phyloP scores from a whole-genome alignment of 2,888 invertebrate species.

The Pocota personata region DNA sequence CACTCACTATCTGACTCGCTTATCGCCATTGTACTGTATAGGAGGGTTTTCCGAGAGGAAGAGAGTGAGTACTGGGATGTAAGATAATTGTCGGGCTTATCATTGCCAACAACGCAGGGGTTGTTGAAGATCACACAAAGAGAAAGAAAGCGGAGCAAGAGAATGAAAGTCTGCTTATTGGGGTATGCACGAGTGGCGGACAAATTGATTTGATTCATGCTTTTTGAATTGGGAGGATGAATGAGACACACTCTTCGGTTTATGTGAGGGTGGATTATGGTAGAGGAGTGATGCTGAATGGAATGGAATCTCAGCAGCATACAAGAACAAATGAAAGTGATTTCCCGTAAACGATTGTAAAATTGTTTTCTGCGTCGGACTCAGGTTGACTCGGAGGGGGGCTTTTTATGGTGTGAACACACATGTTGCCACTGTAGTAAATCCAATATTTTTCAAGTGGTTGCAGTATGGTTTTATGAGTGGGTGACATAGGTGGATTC shows the following conservation, averaged over 20 bases:
- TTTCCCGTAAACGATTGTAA: conserved; percentile 58
- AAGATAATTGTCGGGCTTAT: conserved; percentile 66
- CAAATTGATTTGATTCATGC: conserved; percentile 70
- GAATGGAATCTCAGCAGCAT: conserved; percentile 5
- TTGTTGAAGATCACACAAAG: conserved; percentile 66
- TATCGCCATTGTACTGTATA: conserved; percentile 46
- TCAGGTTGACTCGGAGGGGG: not conserved
- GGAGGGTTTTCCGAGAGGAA: conserved; percentile 36
- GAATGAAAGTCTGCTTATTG: conserved; percentile 27
- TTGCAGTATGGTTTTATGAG: conserved; percentile 35
- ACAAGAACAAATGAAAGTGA: conserved; percentile 48
- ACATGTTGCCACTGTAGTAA: conserved; percentile 45
- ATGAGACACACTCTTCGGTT: conserved; percentile 24
- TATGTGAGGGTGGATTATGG: not conserved
- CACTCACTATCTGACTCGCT: conserved; percentile 61
- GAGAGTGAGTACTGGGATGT: conserved; percentile 39
- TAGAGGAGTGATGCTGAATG: not conserved
- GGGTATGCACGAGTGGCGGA: conserved; percentile 43
- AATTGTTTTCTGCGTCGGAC: conserved; percentile 36
- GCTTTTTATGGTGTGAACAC: conserved; percentile 22
- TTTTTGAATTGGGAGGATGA: conserved; percentile 58
- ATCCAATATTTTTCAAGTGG: conserved; percentile 47
- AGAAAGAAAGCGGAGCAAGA: conserved; percentile 46
- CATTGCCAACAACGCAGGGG: conserved; percentile 48
- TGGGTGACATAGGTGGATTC: not conserved